Evolutionary conservation across 92 coral and sea anemone species (phyloP).

Genomic region (Muricea muricata): DNA sequence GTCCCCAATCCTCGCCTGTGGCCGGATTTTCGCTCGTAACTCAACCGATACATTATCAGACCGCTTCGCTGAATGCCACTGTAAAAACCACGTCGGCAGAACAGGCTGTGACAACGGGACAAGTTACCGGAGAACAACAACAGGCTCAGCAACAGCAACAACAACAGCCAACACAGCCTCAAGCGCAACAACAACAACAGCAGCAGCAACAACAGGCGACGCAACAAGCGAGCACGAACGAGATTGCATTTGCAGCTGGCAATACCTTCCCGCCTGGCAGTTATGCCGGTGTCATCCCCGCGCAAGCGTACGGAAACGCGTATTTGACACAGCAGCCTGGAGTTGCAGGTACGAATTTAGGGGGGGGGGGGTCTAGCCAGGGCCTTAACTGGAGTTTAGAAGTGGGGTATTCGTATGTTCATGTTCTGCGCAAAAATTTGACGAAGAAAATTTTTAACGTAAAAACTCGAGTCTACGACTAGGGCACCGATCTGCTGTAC

Average conservation of each 20-base stretch:
- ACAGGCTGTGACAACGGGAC: constrained; percentile 82
- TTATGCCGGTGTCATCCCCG: constrained; percentile 26
- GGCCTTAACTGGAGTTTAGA: too few species aligned
- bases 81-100: constrained; percentile 78
- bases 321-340: constrained; percentile 84
- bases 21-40: constrained; percentile 84
- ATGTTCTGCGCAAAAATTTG: too few species aligned
- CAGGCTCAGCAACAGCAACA: constrained; percentile 45
- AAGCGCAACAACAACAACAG: constrained; percentile 74
- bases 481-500: too few species aligned
- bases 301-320: constrained; percentile 81
- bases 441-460: too few species aligned
- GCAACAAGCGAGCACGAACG: constrained; percentile 73
- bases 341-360: constrained; percentile 77
- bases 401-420: too few species aligned
- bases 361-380: too few species aligned
- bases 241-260: constrained; percentile 75
- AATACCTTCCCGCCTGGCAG: constrained; percentile 48
- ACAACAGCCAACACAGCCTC: constrained; percentile 63
- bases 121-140: constrained; percentile 74
- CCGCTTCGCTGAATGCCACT: constrained; percentile 79
- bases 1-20: constrained; percentile 50
- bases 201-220: constrained; percentile 69
- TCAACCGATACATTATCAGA: constrained; percentile 93
- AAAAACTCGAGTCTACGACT: too few species aligned